Conservation (phyloP, 2,888 invertebrate genomes). For the Acrocyrtus sp. region DNA sequence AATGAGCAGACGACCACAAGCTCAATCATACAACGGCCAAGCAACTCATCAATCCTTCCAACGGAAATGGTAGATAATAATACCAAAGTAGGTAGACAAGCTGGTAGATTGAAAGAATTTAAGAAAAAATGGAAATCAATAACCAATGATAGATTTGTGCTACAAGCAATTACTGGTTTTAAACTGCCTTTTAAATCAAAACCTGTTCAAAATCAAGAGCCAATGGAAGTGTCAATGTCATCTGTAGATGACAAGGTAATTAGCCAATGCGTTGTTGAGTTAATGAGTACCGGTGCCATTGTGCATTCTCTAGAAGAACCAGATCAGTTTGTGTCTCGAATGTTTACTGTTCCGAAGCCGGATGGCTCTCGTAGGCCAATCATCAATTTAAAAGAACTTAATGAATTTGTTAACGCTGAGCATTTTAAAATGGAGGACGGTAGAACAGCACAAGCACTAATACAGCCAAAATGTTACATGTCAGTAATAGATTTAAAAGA, state of each 20-base stretch:
- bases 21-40: background rate
- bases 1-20: background rate
- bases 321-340: slow-evolving; percentile 14
- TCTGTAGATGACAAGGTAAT: background rate
- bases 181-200: background rate
- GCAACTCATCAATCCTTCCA: background rate
- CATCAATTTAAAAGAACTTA: slow-evolving; percentile 22
- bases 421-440: slow-evolving; percentile 25
- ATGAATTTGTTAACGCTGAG: background rate
- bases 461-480: background rate
- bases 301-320: background rate
- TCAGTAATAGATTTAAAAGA: background rate
- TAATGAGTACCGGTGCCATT: background rate
- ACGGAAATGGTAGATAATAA: background rate
- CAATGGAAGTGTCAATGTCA: background rate
- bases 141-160: background rate
- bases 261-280: background rate
- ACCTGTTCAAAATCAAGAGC: background rate
- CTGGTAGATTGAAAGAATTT: background rate
- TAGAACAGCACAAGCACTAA: background rate
- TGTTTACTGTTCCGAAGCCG: slow-evolving; percentile 21
- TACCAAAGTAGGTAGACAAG: background rate
- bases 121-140: background rate
- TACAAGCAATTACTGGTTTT: slow-evolving; percentile 3
- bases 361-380: slow-evolving; percentile 3